Evolutionary conservation across 2,113 vertebrate species (phyloP), one percentile per base, ranked within the genome.

Genomic region (Sitta europaea): DNA sequence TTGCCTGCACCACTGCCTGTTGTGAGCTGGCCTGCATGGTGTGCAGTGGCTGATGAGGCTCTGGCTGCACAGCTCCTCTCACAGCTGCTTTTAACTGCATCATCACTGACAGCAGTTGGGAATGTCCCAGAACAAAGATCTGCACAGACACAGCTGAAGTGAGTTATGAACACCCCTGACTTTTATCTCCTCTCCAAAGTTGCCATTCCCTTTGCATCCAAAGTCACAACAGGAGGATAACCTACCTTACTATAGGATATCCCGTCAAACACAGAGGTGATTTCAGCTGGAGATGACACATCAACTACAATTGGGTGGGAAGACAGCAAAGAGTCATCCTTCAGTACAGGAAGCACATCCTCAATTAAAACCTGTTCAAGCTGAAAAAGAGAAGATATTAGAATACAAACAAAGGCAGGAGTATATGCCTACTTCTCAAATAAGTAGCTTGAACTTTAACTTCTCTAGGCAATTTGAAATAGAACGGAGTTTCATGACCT

Each of bases 221-320:
- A 62, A 77, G 27, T 73, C 66, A 62, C 25, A 50, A 14, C 3
- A 28, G 29, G 6, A 27, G 5, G 5, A 23, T 78, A 33, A 31
- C 92, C 43, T 87, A 99, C 99, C 99, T 99, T 99, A 96, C 97
- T 99, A 80, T 99, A 99, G 51, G 99, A 99, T 92, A 99, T 99
- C 57, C 97, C 97, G 57, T 99, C 99, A 97, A 99, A 99, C 66
- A 99, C 99, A n/a, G 99, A 99, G 4, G 99, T 99, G 82, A 99
- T 99, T 98, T 99, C 99, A 74, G 98, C 98, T 15, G 99, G 99
- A 11, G 98, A 99, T 11, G 98, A 98, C 63, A 99, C 99, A 0
- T 95, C 18, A 7, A 98, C 98, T n/a, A 99, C 98, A 79, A 99
- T 98, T 2, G 99, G 98, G 72, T 99, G 99, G 43, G 99, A 99